These are phyloP conservation scores for Clytia hemisphaerica DNA, from an alignment of 30 jellyfish, hydroid and myxozoan species.

Conservation along the genomic window DNA sequence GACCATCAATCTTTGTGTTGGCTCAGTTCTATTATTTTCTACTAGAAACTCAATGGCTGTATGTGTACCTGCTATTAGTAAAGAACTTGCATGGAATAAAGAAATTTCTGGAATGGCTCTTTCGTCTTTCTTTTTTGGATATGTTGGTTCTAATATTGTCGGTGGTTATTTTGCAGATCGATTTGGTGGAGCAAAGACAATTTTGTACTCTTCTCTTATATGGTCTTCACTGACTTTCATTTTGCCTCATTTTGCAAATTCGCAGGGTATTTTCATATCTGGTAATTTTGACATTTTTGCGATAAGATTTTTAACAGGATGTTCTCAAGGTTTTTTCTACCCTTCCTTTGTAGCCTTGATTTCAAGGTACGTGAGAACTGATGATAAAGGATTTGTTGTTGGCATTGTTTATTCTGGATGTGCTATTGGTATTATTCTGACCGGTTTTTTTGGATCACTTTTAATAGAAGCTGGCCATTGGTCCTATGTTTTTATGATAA, in stretches of 20 bases:
- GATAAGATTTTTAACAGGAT: conserved; percentile 91
- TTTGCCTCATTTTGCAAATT: conserved; percentile 65
- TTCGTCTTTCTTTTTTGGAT: conserved; percentile 95
- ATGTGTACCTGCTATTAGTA: conserved; percentile 62
- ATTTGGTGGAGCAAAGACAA: conserved; percentile 84
- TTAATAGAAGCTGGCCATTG: conserved; percentile 72
- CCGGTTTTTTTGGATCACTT: conserved; percentile 94
- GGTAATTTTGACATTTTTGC: conserved; percentile 64
- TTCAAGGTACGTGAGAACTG: conserved; percentile 56
- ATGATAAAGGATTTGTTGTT: conserved; percentile 75
- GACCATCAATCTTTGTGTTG: conserved; percentile 60
- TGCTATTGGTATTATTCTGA: conserved; percentile 73
- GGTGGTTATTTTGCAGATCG: conserved; percentile 97
- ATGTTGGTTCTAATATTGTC: conserved; percentile 70
- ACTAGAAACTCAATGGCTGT: conserved; percentile 94
- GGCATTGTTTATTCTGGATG: conserved; percentile 85
- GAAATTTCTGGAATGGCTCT: conserved; percentile 94
- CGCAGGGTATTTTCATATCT: conserved; percentile 45
- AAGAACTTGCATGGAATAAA: conserved; percentile 96
- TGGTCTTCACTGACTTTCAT: conserved; percentile 74
- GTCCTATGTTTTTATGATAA: conserved; percentile 66
- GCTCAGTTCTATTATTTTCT: conserved; percentile 71
- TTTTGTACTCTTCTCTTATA: conserved; percentile 46
- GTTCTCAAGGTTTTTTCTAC: conserved; percentile 92
- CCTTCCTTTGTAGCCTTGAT: conserved; percentile 77